A percentile compares a stretch with the other conserved stretches of the same genome.
phyloP scores from a whole-genome alignment of 1,140 invertebrate species.

The Drosophila erecta region DNA sequence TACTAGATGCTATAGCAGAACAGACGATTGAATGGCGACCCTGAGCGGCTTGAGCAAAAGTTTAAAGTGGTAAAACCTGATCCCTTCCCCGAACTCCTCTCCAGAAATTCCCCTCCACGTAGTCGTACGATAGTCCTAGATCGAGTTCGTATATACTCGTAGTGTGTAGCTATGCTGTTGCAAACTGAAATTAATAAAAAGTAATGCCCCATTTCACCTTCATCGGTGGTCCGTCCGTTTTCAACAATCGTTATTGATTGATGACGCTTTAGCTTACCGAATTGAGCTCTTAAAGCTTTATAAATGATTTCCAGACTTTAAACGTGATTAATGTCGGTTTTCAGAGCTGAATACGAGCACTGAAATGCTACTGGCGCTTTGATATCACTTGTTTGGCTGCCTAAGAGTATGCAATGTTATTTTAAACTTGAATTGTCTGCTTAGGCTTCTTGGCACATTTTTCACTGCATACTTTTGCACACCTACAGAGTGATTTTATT shows the following conservation, averaged over 20 bases:
- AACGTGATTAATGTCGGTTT: slow-evolving; percentile 5
- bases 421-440: not conserved
- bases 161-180: slow-evolving; percentile 21
- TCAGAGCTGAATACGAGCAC: too few species aligned
- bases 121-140: slow-evolving; percentile 42
- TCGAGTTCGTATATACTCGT: slow-evolving; percentile 31
- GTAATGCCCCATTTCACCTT: not conserved
- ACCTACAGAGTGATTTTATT: not conserved
- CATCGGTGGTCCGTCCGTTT: not conserved
- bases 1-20: slow-evolving; percentile 47
- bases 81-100: not conserved
- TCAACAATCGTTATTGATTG: slow-evolving; percentile 30
- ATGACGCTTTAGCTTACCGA: slow-evolving; percentile 4
- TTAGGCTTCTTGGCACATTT: not conserved
- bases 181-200: not conserved
- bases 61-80: slow-evolving; percentile 39
- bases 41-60: slow-evolving; percentile 53
- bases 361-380: not conserved
- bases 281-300: slow-evolving; percentile 27
- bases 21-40: slow-evolving; percentile 54
- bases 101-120: not conserved
- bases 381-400: not conserved
- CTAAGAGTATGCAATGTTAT: not conserved
- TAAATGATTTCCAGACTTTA: slow-evolving; percentile 25
- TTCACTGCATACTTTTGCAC: not conserved